Percentiles rank a stretch among this genome's conserved stretches.
Conservation (phyloP, 2,113 vertebrate genomes). For the Microcebus murinus region DNA sequence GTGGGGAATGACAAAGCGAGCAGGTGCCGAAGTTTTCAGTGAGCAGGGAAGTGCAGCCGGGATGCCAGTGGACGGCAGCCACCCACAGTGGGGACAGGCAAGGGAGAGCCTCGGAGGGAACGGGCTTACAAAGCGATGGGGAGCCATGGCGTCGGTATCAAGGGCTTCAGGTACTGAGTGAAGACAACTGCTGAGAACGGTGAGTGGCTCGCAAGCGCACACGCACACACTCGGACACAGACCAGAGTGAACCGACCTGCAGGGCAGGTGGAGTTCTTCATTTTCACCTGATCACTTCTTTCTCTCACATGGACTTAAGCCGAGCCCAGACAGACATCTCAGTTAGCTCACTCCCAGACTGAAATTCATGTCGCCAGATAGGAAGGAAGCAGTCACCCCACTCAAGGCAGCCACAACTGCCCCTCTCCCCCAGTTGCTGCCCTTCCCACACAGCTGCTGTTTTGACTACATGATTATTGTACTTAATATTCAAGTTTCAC, state of each 20-base stretch:
- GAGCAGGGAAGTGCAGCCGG: background rate
- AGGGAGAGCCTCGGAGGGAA: background rate
- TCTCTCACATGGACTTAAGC: background rate
- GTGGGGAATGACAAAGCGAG: background rate
- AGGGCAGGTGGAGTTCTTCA: background rate
- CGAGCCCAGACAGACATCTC: background rate
- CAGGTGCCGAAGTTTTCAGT: background rate
- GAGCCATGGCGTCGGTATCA: background rate
- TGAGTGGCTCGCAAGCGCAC: background rate
- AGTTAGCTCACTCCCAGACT: background rate
- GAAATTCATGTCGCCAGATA: background rate
- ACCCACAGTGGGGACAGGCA: background rate
- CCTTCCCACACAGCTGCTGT: constrained; percentile 35
- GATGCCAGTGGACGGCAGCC: no score
- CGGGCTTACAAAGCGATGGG: background rate
- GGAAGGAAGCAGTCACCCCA: background rate
- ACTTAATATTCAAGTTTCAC: constrained; percentile 79
- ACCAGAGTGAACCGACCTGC: background rate
- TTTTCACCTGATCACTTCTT: background rate
- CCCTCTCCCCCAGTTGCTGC: background rate
- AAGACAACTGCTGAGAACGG: background rate
- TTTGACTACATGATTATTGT: constrained; percentile 54
- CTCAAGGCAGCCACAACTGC: constrained; percentile 15
- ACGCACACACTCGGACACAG: background rate
- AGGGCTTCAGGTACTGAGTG: background rate